Evolutionary conservation across 1,140 invertebrate species (phyloP).

Genomic region (Caerostris extrusa): DNA sequence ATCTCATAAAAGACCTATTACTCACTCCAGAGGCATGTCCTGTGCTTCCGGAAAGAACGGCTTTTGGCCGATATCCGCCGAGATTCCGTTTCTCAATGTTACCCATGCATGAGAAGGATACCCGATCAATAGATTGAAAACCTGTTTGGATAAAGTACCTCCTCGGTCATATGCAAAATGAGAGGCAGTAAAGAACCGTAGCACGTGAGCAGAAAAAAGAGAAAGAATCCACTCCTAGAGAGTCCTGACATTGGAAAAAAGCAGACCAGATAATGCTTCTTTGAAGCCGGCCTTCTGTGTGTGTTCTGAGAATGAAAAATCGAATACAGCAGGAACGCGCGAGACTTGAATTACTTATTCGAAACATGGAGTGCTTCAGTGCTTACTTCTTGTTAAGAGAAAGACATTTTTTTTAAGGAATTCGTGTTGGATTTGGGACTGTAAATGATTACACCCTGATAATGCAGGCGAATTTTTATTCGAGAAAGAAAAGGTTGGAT

Average conservation of each 20-base stretch:
- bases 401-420: background rate
- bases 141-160: background rate
- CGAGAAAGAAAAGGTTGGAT: too few relatives aligned
- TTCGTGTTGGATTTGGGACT: background rate
- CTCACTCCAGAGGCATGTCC: slow-evolving; percentile 1
- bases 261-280: slow-evolving; percentile 29
- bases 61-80: background rate
- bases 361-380: background rate
- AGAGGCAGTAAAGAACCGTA: background rate
- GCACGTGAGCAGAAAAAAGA: background rate
- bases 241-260: background rate
- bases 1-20: slow-evolving; percentile 35
- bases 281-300: background rate
- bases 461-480: background rate
- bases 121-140: background rate
- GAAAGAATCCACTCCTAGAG: background rate
- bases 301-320: background rate
- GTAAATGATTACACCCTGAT: background rate
- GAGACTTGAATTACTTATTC: background rate
- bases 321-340: background rate
- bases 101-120: background rate
- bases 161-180: background rate
- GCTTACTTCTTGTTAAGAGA: background rate
- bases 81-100: background rate
- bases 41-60: background rate